Conservation (phyloP, 2,797 vertebrate species). For the Gadopsis marmoratus region DNA sequence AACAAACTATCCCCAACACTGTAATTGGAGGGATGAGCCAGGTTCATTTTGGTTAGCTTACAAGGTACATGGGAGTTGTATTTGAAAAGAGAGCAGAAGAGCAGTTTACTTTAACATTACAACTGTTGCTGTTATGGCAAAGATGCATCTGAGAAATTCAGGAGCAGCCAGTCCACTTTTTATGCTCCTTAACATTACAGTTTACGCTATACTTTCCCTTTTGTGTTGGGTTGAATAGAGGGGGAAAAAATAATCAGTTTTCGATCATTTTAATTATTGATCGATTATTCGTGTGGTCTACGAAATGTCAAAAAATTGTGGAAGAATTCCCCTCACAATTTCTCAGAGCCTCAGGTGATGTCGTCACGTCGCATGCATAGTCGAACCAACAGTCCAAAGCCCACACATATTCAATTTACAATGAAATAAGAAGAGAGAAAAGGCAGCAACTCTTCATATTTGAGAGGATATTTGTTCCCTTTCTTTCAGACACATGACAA, state of each 20-base stretch:
- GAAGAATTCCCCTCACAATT: neutral
- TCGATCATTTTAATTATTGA: neutral
- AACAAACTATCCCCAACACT: slow-evolving; percentile 56
- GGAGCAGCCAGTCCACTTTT: slow-evolving; percentile 1
- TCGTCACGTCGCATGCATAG: neutral
- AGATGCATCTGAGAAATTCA: slow-evolving; percentile 18
- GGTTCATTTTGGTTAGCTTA: slow-evolving; percentile 42
- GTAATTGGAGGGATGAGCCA: slow-evolving; percentile 42
- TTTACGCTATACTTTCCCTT: neutral
- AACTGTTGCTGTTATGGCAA: slow-evolving; percentile 7
- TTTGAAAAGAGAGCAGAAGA: slow-evolving; percentile 34
- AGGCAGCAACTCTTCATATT: neutral
- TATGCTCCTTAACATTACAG: neutral
- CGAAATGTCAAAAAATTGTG: neutral
- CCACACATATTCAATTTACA: neutral
- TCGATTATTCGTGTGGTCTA: neutral
- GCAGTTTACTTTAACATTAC: slow-evolving; percentile 29
- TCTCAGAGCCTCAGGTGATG: neutral
- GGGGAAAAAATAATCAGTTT: neutral
- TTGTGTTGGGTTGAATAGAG: slow-evolving; percentile 2
- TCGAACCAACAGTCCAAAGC: neutral
- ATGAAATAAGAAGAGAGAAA: neutral
- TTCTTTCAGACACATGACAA: neutral
- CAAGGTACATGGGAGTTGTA: slow-evolving; percentile 46
- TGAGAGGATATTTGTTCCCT: neutral